phyloP scores from a whole-genome alignment of 2,797 vertebrate species.

The Harpagifer antarcticus region DNA sequence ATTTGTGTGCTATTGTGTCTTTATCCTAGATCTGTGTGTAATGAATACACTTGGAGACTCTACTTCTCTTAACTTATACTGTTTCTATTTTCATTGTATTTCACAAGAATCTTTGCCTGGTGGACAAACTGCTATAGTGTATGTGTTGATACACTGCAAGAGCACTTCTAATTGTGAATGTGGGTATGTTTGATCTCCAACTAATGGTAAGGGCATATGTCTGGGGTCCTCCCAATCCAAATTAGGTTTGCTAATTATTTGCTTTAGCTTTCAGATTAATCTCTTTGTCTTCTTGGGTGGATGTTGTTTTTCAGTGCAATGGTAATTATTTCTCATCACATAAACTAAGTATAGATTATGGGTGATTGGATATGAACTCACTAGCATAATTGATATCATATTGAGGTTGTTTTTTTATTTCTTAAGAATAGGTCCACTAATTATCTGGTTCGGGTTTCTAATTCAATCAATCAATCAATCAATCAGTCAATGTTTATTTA shows the following conservation, averaged over 20 bases:
- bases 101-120: conserved; percentile 59
- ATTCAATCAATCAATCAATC: no score
- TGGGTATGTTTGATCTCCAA: conserved; percentile 32
- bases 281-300: background rate
- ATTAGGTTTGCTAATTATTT: conserved; percentile 35
- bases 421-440: background rate
- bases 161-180: background rate
- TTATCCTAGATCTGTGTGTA: conserved; percentile 51
- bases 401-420: background rate
- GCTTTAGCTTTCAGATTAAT: background rate
- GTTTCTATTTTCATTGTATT: conserved; percentile 24
- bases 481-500: no score
- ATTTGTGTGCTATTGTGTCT: conserved; percentile 64
- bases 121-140: conserved; percentile 32
- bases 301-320: background rate
- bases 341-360: no score
- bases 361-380: background rate
- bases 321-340: background rate
- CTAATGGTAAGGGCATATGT: conserved; percentile 32
- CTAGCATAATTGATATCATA: background rate
- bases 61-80: conserved; percentile 22
- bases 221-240: conserved; percentile 18
- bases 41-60: conserved; percentile 56
- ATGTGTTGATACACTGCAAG: no score
- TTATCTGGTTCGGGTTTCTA: background rate